These are phyloP conservation scores for Moxostoma hubbsi DNA, from an alignment of 2,797 vertebrate genomes.

Conservation along the genomic window DNA sequence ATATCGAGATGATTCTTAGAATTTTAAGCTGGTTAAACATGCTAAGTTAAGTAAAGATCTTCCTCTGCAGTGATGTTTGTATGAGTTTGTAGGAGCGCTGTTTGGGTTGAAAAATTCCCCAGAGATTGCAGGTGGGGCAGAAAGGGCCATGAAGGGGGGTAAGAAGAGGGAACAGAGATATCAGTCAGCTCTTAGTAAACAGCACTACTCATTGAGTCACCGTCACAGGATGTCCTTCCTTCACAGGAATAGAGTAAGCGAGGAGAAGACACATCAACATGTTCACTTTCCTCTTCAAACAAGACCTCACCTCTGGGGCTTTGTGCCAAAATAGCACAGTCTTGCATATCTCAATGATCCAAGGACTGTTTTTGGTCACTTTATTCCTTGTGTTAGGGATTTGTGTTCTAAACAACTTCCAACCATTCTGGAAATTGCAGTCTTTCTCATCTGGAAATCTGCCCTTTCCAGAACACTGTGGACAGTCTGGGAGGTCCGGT, in stretches of 20 bases:
- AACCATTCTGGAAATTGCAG: not conserved
- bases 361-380: not conserved
- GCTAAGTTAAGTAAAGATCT: not conserved
- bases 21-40: not conserved
- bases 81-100: not conserved
- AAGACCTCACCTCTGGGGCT: conserved; percentile 39
- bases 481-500: not conserved
- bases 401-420: not conserved
- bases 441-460: not conserved
- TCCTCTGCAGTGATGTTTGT: not conserved
- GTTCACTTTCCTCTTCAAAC: conserved; percentile 47
- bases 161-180: conserved; percentile 80
- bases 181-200: conserved; percentile 82
- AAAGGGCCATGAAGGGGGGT: conserved; percentile 54
- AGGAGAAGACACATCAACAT: conserved; percentile 65
- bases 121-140: conserved; percentile 39
- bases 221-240: conserved; percentile 88
- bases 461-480: not conserved
- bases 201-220: conserved; percentile 88
- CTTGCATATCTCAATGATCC: not conserved
- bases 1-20: not conserved
- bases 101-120: conserved; percentile 1
- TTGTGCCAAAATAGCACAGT: conserved; percentile 37
- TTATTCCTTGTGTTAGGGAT: not conserved
- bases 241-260: conserved; percentile 66